Base-by-base conservation (phyloP, 2,797 vertebrate genomes). In the Acomys russatus region DNA sequence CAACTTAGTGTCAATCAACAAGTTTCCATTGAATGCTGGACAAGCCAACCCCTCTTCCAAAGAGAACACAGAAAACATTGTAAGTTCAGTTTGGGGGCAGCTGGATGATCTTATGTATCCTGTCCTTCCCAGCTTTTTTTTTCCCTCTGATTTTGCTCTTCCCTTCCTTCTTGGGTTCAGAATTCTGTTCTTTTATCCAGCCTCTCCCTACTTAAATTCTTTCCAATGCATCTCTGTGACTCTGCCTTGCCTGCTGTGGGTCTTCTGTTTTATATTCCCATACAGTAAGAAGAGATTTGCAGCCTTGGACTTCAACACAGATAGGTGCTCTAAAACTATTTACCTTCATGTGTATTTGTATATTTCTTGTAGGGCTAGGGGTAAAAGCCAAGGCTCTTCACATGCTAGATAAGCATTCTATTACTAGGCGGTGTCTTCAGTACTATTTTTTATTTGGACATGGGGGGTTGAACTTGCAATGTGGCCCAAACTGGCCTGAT, bases 1-100 rank as follows among this genome's bases (percentile, higher is more conserved):
- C 88, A 95, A 71, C 44, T 70, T 84, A 35, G 87, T 97, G 92
- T 97, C 97, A 97, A 94, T 97, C 97, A 97, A 89, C 90, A 97
- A 96, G 94, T 95, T 96, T 96, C 94, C 9, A 66, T 80, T 97
- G 94, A 97, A 94, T 88, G n/a, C 87, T 68, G 84, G 88, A 96
- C 54, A 80, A 88, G 73, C 56, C 80, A 97, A 95, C 22, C 74
- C n/a, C 88, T 96, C 73, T 96, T 96, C 71, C 82, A 96, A 96
- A 96, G 83, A 87, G 93, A 97, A 92, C 94, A 95, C 95, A 97
- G 92, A 96, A 97, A 97, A 95, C 84, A 96, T 3, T 94, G 38
- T 91, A 95, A 96, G 91, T 94, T 97, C 94, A 97, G 66, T 92
- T 96, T 76, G 80, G 51, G 95, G 77, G 92, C 78, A 97, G 66